Base-by-base conservation (phyloP, 2,888 invertebrate genomes). In the Acronicta psi region DNA sequence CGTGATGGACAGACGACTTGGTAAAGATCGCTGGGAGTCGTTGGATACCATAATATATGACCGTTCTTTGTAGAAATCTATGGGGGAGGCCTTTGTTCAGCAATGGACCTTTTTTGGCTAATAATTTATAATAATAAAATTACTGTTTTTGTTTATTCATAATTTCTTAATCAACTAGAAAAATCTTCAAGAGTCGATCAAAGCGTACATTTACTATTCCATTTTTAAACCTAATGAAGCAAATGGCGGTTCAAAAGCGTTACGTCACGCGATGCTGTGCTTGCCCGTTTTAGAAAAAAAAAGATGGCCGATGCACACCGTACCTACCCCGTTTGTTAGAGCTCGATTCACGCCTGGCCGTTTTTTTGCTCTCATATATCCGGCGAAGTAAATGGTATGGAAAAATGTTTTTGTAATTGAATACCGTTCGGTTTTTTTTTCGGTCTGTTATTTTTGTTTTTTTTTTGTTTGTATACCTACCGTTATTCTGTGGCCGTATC, bases 351-450 rank as follows among this genome's bases (percentile, higher is more conserved):
- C 45, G 57, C 69, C 61, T 74, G 66, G 57, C 74, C 60, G 52
- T 59, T 69, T 75, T 64, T 75, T 70, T 70, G 38, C 52, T 64
- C 73, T 64, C 74, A 64, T 73, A 70, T 67, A 75, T 75, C 61
- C 65, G 40, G 18, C 37, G 59, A 51, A 67, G 75, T 69, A 75
- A 75, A 75, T 73, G 75, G 75, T 47, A 64, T 34, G 74, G 74
- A 75, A 75, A 75, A 75, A 73, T 75, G 70, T 69, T 73, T 69
- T 64, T 75, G 75, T 75, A 75, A 73, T 75, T 75, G 74, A 75
- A 75, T 75, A 73, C 59, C 67, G 73, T 49, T 64, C 51, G 45
- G 55, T 29, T 60, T 55, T 69, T 63, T 45, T 50, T 43, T 29
- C 29, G 29, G 49, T 41, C n/a, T 25, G 37, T 46, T 44, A 38